Evolutionary conservation across 2,797 vertebrate genomes (phyloP).

Genomic region (Simalia tracyae): DNA sequence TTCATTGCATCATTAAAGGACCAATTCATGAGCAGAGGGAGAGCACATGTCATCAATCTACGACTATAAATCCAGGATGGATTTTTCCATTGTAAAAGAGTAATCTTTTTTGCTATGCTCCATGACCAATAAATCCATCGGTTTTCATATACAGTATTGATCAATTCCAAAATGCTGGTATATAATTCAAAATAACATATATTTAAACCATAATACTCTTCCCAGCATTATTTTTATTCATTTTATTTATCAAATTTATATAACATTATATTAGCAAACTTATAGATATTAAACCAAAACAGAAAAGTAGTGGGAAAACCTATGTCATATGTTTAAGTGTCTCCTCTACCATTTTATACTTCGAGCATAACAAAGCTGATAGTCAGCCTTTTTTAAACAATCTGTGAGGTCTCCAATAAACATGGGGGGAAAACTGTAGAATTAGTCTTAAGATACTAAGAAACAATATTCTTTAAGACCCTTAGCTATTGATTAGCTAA

Average conservation of each 20-base stretch:
- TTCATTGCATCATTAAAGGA: neutral
- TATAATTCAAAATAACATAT: neutral
- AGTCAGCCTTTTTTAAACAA: no score
- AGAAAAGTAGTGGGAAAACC: neutral
- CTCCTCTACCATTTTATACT: neutral
- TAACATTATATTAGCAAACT: no score
- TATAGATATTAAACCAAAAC: neutral
- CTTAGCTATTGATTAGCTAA: no score
- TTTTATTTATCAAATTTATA: no score
- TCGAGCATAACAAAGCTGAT: neutral
- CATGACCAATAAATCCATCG: neutral
- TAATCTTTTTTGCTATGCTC: neutral
- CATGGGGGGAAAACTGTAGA: no score
- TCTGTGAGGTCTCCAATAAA: no score
- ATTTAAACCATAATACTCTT: neutral
- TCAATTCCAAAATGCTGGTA: neutral
- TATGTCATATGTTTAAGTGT: neutral
- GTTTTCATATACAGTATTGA: neutral
- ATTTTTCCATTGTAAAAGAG: neutral
- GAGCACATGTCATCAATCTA: neutral
- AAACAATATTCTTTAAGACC: no score
- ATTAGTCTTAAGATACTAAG: no score
- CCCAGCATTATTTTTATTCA: neutral
- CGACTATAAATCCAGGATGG: neutral
- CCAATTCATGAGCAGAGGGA: neutral